Evolutionary conservation across 2,797 vertebrate genomes (phyloP).

Genomic region (Epinephelus coioides): DNA sequence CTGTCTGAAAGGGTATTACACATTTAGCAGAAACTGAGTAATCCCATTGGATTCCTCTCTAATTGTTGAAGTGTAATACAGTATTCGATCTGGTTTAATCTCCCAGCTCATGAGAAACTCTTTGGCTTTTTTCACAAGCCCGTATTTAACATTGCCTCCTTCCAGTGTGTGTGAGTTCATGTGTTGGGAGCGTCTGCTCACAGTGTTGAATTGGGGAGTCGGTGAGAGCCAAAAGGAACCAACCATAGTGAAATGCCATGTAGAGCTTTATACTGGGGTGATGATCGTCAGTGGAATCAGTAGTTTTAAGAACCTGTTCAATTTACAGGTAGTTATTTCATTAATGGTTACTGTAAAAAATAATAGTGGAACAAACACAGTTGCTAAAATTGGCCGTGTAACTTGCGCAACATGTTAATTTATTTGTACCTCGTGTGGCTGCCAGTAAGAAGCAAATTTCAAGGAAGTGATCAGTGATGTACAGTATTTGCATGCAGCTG

Average conservation of each 20-base stretch:
- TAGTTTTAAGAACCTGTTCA: not conserved
- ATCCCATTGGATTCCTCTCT: not conserved
- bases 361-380: not conserved
- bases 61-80: not conserved
- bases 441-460: not conserved
- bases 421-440: conserved; percentile 5
- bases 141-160: not conserved
- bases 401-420: not conserved
- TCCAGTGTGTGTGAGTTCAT: not conserved
- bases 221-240: not conserved
- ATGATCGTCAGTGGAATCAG: not conserved
- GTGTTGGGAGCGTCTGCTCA: not conserved
- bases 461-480: conserved; percentile 2
- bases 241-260: not conserved
- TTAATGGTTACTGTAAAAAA: not conserved
- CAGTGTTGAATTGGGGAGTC: not conserved
- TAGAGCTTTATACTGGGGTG: not conserved
- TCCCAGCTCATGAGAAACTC: not conserved
- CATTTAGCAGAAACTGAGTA: conserved; percentile 1
- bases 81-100: not conserved
- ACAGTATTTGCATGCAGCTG: conserved; percentile 27
- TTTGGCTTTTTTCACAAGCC: not conserved
- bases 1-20: not conserved
- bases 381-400: not conserved
- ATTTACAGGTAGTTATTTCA: not conserved